Conservation (phyloP, 1,140 invertebrate species). For the Drosophila eugracilis region DNA sequence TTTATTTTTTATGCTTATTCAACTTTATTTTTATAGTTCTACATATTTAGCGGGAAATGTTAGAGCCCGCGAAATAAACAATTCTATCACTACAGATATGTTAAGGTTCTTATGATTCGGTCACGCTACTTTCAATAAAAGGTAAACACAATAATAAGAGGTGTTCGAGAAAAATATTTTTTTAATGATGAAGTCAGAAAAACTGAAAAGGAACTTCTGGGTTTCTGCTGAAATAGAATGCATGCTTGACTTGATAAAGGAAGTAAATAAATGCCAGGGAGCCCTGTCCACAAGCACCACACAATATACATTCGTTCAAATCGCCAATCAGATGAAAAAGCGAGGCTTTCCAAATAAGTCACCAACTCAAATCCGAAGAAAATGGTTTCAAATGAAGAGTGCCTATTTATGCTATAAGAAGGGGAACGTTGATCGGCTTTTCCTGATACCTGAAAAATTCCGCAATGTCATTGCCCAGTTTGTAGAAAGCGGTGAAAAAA, state of each 20-base stretch:
- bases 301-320: constrained; percentile 72
- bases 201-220: constrained; percentile 79
- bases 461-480: constrained; percentile 71
- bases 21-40: too few relatives aligned
- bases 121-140: constrained; percentile 12
- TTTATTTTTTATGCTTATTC: too few relatives aligned
- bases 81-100: neutral
- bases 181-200: constrained; percentile 60
- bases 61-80: neutral
- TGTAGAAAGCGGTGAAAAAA: constrained; percentile 65
- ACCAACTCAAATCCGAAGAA: constrained; percentile 71
- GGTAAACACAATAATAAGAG: too few relatives aligned
- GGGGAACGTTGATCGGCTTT: constrained; percentile 67
- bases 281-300: constrained; percentile 58
- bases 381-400: constrained; percentile 83
- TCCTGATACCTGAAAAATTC: constrained; percentile 72
- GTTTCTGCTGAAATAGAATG: constrained; percentile 73
- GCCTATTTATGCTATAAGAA: constrained; percentile 79
- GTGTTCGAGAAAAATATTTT: neutral
- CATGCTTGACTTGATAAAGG: constrained; percentile 70
- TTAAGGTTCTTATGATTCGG: neutral
- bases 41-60: neutral
- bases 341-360: constrained; percentile 75
- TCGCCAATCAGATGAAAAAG: constrained; percentile 75
- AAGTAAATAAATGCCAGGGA: constrained; percentile 56